Percentiles rank a stretch among this genome's conserved stretches.
Conservation (phyloP, 2,113 vertebrate genomes). For the Labrus mixtus region DNA sequence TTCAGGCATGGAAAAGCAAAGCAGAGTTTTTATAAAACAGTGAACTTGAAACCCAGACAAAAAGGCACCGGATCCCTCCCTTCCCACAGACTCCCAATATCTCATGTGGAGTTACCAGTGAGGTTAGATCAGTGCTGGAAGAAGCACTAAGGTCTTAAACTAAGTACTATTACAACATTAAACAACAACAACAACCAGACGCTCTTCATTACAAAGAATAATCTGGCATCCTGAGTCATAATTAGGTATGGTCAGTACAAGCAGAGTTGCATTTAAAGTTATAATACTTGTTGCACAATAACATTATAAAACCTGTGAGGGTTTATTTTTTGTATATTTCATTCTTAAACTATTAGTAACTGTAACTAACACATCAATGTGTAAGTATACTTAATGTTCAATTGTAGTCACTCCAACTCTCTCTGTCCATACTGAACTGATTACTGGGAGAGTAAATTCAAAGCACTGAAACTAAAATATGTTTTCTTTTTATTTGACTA, state of each 20-base stretch:
- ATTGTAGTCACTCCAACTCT: neutral
- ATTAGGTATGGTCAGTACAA: neutral
- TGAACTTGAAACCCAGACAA: constrained; percentile 74
- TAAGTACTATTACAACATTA: neutral
- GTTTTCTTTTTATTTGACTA: no score
- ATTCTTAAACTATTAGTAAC: neutral
- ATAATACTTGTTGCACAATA: neutral
- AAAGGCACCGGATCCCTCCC: constrained; percentile 64
- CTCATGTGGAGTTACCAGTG: constrained; percentile 23
- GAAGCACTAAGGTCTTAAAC: neutral
- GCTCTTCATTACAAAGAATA: neutral
- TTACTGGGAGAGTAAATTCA: neutral
- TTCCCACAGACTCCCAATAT: constrained; percentile 42
- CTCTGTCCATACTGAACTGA: neutral
- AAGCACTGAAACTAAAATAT: neutral
- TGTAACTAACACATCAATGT: neutral
- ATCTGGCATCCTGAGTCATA: no score
- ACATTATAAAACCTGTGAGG: neutral
- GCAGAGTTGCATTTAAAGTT: neutral
- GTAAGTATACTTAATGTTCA: neutral
- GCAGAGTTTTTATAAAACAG: constrained; percentile 41
- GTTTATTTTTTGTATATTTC: neutral
- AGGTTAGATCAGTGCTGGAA: neutral
- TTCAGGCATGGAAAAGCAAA: constrained; percentile 73
- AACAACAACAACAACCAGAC: neutral